A percentile compares a stretch with the other conserved stretches of the same genome.
These are phyloP conservation scores for Bovichtus variegatus DNA, from an alignment of 2,797 vertebrate species.

Conservation along the genomic window DNA sequence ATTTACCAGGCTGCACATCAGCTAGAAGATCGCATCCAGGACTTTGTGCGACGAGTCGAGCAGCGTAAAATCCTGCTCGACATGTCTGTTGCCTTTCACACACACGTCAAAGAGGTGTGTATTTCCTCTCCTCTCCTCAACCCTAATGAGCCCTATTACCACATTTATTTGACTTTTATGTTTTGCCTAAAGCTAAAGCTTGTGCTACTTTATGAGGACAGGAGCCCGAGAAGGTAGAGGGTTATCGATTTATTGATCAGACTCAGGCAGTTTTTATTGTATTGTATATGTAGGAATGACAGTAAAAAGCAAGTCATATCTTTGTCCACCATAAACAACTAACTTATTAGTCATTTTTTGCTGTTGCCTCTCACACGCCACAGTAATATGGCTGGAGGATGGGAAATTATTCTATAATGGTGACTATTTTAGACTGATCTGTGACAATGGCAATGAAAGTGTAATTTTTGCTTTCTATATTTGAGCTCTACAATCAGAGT, in stretches of 20 bases:
- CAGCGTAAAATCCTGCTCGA: conserved; percentile 96
- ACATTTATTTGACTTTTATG: neutral
- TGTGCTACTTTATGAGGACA: neutral
- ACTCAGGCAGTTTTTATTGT: neutral
- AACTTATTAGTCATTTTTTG: neutral
- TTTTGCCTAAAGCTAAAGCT: neutral
- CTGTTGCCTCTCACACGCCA: neutral
- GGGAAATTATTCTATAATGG: neutral
- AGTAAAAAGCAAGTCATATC: neutral
- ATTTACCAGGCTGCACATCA: conserved; percentile 98
- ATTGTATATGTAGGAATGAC: neutral
- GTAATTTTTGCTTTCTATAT: neutral
- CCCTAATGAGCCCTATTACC: neutral
- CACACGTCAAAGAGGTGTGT: conserved; percentile 96
- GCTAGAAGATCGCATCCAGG: conserved; percentile 96
- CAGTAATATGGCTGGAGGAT: neutral
- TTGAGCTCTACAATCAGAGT: neutral
- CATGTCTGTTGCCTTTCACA: conserved; percentile 98
- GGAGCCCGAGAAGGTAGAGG: neutral
- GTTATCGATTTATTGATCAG: conserved; percentile 10
- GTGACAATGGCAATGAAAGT: neutral
- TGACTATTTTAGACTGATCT: neutral
- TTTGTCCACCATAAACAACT: neutral
- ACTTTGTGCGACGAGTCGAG: conserved; percentile 96
- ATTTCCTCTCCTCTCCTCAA: neutral